Conservation (phyloP, 2,888 invertebrate species). For the Nephrotoma flavescens region DNA sequence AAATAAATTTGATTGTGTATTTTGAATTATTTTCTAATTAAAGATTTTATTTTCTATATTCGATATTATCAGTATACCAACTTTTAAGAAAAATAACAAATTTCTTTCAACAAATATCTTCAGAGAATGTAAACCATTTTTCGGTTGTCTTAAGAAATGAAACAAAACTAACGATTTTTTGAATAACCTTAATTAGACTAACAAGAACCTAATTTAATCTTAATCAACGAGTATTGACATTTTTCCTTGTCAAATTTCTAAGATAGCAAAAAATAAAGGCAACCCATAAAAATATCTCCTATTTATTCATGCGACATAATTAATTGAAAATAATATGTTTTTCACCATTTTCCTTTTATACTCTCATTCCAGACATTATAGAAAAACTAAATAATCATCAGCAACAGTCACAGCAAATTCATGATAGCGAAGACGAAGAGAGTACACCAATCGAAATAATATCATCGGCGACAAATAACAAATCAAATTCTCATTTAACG, state of each 20-base stretch:
- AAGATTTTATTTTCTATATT: too few relatives aligned
- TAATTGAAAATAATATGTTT: neutral
- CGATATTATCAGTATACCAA: too few relatives aligned
- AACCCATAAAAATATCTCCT: neutral
- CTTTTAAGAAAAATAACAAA: neutral
- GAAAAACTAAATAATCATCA: slow-evolving; percentile 21
- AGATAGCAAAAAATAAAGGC: neutral
- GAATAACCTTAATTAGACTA: neutral
- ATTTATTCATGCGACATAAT: neutral
- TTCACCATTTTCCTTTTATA: neutral
- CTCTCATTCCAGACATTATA: slow-evolving; percentile 20
- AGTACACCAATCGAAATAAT: slow-evolving; percentile 33
- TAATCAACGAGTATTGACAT: neutral
- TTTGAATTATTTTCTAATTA: too few relatives aligned
- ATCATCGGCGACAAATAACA: slow-evolving; percentile 21
- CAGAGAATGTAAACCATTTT: neutral
- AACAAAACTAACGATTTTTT: neutral
- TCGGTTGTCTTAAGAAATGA: neutral
- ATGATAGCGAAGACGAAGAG: slow-evolving; percentile 45
- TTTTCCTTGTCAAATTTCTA: neutral
- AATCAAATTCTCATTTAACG: slow-evolving; percentile 6
- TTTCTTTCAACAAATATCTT: neutral
- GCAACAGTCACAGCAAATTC: slow-evolving; percentile 17
- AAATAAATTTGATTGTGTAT: too few relatives aligned
- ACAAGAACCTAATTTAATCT: neutral